These are phyloP conservation scores for Trichogramma pretiosum DNA, from an alignment of 1,140 invertebrate species.

Conservation along the genomic window DNA sequence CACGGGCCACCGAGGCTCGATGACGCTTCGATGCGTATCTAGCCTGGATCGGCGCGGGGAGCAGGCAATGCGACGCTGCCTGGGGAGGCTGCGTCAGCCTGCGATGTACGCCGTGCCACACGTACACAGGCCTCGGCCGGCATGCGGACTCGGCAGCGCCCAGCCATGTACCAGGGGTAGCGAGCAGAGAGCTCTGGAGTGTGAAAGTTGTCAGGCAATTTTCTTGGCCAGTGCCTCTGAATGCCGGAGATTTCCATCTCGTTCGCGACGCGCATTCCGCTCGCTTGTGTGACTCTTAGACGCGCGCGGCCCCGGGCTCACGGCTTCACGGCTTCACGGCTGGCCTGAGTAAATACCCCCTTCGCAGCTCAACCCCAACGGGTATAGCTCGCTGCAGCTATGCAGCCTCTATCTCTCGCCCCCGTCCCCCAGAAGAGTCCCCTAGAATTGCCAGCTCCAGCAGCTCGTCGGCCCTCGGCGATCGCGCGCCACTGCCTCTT, in stretches of 20 bases:
- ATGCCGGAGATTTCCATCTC: slow-evolving; percentile 46
- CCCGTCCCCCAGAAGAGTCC: no score
- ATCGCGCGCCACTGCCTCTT: slow-evolving; percentile 17
- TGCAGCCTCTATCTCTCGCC: slow-evolving; percentile 7
- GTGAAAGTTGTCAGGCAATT: slow-evolving; percentile 48
- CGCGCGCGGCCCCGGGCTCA: background rate
- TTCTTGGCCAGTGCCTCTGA: slow-evolving; percentile 47
- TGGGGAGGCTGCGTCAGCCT: background rate
- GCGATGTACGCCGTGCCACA: background rate
- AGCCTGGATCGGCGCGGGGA: no score
- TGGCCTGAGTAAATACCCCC: slow-evolving; percentile 37
- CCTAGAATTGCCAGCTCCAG: no score
- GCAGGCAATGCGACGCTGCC: no score
- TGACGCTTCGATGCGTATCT: no score
- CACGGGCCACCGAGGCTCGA: no score
- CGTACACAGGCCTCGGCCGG: background rate
- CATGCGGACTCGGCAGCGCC: slow-evolving; percentile 29
- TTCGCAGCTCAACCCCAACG: slow-evolving; percentile 20
- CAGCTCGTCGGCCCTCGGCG: slow-evolving; percentile 2
- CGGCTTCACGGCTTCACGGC: background rate
- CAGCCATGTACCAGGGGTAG: no score
- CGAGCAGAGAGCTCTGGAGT: no score
- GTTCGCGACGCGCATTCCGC: no score
- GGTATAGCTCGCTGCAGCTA: slow-evolving; percentile 4
- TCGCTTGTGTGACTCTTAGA: slow-evolving; percentile 13